Conservation (phyloP, 2,113 vertebrate species). For the Taurulus bubalis region DNA sequence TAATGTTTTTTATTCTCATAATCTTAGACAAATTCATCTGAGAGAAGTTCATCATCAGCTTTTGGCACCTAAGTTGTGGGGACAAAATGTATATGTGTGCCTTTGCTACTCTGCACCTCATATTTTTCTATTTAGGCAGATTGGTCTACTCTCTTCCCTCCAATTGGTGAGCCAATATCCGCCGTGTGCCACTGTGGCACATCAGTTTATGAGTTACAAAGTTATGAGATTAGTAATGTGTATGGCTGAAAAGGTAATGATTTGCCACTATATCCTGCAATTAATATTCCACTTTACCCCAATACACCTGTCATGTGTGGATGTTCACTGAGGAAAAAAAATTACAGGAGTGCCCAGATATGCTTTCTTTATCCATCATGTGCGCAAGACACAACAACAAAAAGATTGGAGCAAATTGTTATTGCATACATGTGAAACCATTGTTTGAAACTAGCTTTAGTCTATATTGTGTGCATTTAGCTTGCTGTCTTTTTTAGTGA, state of each 20-base stretch:
- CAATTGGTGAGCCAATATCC: slow-evolving; percentile 18
- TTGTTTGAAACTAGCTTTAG: slow-evolving; percentile 22
- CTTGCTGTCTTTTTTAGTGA: background rate
- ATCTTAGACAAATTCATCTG: background rate
- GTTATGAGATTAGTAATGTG: slow-evolving; percentile 56
- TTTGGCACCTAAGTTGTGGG: too few species aligned
- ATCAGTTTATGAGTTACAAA: slow-evolving; percentile 62
- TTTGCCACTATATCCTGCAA: slow-evolving; percentile 46
- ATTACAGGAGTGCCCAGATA: slow-evolving; percentile 36
- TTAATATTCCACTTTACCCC: slow-evolving; percentile 49
- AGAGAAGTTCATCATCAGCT: background rate
- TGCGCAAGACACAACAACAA: background rate
- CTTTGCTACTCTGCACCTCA: background rate
- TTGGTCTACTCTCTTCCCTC: background rate
- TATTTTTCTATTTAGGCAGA: background rate
- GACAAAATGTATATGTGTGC: too few species aligned
- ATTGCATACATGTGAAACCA: slow-evolving; percentile 4
- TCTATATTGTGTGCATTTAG: slow-evolving; percentile 13
- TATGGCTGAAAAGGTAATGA: slow-evolving; percentile 53
- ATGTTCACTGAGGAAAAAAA: slow-evolving; percentile 40
- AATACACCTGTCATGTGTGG: slow-evolving; percentile 19
- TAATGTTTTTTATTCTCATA: too few species aligned
- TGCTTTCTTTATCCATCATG: slow-evolving; percentile 3
- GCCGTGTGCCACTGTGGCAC: slow-evolving; percentile 26
- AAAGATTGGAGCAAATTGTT: background rate